Evolutionary conservation across 2,888 invertebrate species (phyloP), one percentile per base, ranked within the genome.

Genomic region (Pachycephus smyrnensis): DNA sequence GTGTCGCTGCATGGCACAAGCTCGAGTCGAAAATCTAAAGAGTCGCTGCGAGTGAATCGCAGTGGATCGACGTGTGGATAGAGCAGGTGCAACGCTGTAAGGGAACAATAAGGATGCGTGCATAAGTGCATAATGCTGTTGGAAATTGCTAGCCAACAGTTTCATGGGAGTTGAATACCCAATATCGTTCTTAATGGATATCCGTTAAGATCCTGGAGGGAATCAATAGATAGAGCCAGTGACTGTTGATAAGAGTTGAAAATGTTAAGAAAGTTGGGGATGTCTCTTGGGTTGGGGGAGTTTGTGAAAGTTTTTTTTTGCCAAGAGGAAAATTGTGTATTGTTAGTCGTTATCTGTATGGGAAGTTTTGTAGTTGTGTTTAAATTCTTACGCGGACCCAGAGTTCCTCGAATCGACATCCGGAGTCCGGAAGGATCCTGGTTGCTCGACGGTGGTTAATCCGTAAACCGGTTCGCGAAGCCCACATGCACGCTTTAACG

Each of bases 1-100:
- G 78, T 75, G 76, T 71, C 37, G 71, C 15, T 55, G 55, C 55
- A 55, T 23, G 55, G 55, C 55, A 55, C 55, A 55, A 23, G 55
- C 55, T 23, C 55, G 23, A 23, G 55, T 55, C 9, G 55, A 55
- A 55, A 55, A 55, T 55, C 55, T 55, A 23, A 55, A 55, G 55
- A 55, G 55, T 55, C 55, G 55, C 55, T 55, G 55, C 55, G 23
- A 55, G 55, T 55, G 55, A 55, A 55, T 55, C 4, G 55, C 55
- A 55, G 9, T 23, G 55, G 23, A 55, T 23, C 55, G 55, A 23
- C 55, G 55, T 55, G 1, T 23, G 55, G 9, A 55, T 9, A 9
- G 55, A 55, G 55, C 55, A 55, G 55, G 55, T 55, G 55, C 23
- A 23, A 23, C 55, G 23, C 55, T 23, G 23, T 23, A 15, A 23